These are phyloP conservation scores for Fragum fragum DNA, from an alignment of 2,888 invertebrate species.

Conservation along the genomic window DNA sequence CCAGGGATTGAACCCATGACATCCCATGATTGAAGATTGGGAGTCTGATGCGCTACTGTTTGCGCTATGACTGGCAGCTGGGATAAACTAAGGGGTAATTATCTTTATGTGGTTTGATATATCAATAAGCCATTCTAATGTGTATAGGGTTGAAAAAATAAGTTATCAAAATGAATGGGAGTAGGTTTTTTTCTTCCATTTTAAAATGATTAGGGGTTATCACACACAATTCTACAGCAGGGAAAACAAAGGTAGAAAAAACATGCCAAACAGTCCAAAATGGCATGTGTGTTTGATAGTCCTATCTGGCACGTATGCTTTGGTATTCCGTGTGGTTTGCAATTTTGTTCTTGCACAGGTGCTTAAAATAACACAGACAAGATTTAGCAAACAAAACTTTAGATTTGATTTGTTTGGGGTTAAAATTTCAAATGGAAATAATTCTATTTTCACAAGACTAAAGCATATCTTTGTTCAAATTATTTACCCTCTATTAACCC, in stretches of 20 bases:
- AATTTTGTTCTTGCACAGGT: background rate
- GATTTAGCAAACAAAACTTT: no score
- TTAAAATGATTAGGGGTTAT: constrained; percentile 16
- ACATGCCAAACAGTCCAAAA: constrained; percentile 18
- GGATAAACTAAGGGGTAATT: no score
- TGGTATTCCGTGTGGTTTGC: constrained; percentile 17
- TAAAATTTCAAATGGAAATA: background rate
- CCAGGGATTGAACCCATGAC: no score
- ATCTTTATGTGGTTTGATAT: no score
- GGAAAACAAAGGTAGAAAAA: constrained; percentile 20
- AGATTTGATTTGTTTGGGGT: constrained; percentile 9
- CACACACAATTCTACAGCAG: constrained; percentile 1
- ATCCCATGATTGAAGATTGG: no score
- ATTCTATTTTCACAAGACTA: no score
- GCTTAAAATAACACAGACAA: no score
- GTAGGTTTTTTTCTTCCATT: constrained; percentile 4
- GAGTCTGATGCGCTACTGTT: no score
- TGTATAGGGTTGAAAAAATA: background rate
- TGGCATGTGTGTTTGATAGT: constrained; percentile 25
- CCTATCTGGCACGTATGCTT: constrained; percentile 17
- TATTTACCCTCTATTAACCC: no score
- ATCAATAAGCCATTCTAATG: background rate
- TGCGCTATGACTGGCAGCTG: no score
- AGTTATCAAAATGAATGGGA: constrained; percentile 21
- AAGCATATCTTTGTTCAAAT: no score